Base-by-base conservation (phyloP, 2,797 vertebrate species). In the Rhinatrema bivittatum region DNA sequence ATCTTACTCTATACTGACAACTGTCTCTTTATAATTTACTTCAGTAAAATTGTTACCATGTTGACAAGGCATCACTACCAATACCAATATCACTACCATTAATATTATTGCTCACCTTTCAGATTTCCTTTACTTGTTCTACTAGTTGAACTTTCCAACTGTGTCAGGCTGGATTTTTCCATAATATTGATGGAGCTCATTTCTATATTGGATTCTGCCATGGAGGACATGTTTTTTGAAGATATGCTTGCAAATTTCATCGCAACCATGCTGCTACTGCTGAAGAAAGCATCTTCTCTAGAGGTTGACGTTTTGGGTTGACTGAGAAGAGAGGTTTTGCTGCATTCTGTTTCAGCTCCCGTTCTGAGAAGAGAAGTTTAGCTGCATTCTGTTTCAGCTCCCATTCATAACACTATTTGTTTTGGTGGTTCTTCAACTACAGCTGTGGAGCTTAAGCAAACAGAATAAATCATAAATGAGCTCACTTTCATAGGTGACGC, bases 201-300 rank as follows among this genome's bases (percentile, higher is more conserved):
- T 76, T 87, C 85, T 74, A 91, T 71, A 81, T 87, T 68, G 46
- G 88, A 89, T 72, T 90, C 82, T 78, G 80, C 82, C 87, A 89
- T 75, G 74, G 86, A 88, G 39, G 90, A 89, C 85, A 91, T 91
- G 46, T n/a, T n/a, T n/a, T n/a, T n/a, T n/a, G 87, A 85, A 74
- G 93, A 92, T 89, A 90, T 91, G 88, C 91, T 94, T 68, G 87
- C 83, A 89, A 91, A 88, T 61, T 88, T 90, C 76, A 73, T 84
- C 65, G 88, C 78, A 45, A 84, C 91, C 78, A 93, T 88, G 79
- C 72, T 81, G 76, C 87, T 86, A 79, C 76, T 70, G 25, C 78
- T 88, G 84, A 80, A 88, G 61, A 93, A 89, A 65, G 90, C 86
- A 69, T 94, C 85, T 71, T 94, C 87, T 75, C 85, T 90, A 78